These are phyloP conservation scores for Xestia ashworthii DNA, from an alignment of 2,888 invertebrate genomes.

Conservation along the genomic window DNA sequence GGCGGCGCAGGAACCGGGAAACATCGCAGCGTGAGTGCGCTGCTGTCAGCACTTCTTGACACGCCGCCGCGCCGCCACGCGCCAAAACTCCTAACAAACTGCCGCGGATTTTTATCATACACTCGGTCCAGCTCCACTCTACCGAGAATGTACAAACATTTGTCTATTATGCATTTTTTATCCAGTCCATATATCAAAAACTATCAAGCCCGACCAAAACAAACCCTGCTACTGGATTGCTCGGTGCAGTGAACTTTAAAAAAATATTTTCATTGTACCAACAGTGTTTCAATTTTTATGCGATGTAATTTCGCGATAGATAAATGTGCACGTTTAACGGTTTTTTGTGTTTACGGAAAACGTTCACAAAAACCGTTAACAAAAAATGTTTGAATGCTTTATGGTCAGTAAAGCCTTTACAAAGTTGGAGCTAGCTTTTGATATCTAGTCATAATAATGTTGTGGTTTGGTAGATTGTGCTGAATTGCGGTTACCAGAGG, in stretches of 20 bases:
- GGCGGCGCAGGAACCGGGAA: conserved; percentile 60
- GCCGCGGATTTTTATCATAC: conserved; percentile 78
- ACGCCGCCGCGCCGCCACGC: conserved; percentile 59
- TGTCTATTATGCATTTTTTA: conserved; percentile 80
- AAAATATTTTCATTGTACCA: conserved; percentile 71
- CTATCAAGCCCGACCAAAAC: conserved; percentile 78
- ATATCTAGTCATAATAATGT: conserved; percentile 22
- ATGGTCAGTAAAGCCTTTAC: conserved; percentile 31
- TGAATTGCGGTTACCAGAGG: conserved; percentile 24
- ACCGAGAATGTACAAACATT: conserved; percentile 78
- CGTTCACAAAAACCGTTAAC: conserved; percentile 34
- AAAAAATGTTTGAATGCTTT: conserved; percentile 34
- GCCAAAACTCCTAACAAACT: conserved; percentile 79
- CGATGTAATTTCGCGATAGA: conserved; percentile 62
- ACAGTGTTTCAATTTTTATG: conserved; percentile 67
- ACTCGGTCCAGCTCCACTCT: conserved; percentile 69
- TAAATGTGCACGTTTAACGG: conserved; percentile 55
- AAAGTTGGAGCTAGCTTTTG: conserved; percentile 19
- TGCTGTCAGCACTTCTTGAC: conserved; percentile 67
- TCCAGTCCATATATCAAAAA: conserved; percentile 81
- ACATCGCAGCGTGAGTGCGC: conserved; percentile 69
- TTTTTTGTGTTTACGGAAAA: conserved; percentile 52
- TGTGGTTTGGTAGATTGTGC: conserved; percentile 21
- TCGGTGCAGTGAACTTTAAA: conserved; percentile 77
- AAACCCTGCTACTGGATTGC: conserved; percentile 78